phyloP scores from a whole-genome alignment of 2,888 invertebrate species.

The Pegoplata infirma region DNA sequence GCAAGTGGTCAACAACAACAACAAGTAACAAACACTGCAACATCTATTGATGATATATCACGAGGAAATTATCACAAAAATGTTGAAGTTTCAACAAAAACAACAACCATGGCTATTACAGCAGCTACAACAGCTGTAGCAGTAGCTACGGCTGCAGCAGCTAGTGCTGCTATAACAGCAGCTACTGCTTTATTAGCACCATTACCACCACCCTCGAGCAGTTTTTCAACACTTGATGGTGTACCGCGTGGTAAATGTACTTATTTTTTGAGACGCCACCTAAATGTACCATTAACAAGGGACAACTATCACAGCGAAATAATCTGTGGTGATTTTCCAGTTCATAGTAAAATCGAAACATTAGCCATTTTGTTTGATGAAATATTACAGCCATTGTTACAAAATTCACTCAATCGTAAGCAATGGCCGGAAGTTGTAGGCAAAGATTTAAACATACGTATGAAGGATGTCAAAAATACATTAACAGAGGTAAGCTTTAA shows the following conservation, averaged over 20 bases:
- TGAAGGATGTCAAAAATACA: conserved; percentile 81
- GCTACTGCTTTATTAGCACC: conserved; percentile 68
- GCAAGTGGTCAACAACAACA: conserved; percentile 1
- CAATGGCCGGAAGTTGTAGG: conserved; percentile 86
- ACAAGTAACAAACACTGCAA: conserved; percentile 1
- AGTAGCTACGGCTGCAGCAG: conserved; percentile 62
- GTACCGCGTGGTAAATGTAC: conserved; percentile 78
- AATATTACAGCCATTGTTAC: conserved; percentile 85
- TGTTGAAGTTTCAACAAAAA: conserved; percentile 44
- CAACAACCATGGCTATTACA: conserved; percentile 52
- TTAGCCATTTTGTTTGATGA: conserved; percentile 85
- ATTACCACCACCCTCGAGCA: conserved; percentile 73
- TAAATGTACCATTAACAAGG: conserved; percentile 69
- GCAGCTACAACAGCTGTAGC: conserved; percentile 43
- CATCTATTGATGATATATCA: not conserved
- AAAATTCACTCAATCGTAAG: conserved; percentile 83
- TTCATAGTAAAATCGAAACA: conserved; percentile 84
- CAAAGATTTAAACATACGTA: conserved; percentile 84
- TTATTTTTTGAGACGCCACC: conserved; percentile 79
- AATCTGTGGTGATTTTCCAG: conserved; percentile 86
- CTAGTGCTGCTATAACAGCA: conserved; percentile 67
- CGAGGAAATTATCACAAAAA: conserved; percentile 15
- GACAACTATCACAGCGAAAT: conserved; percentile 78
- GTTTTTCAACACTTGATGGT: conserved; percentile 75
- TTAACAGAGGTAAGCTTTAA: conserved; percentile 73